Base-by-base conservation (phyloP, 2,113 vertebrate species). In the Pollachius pollachius region DNA sequence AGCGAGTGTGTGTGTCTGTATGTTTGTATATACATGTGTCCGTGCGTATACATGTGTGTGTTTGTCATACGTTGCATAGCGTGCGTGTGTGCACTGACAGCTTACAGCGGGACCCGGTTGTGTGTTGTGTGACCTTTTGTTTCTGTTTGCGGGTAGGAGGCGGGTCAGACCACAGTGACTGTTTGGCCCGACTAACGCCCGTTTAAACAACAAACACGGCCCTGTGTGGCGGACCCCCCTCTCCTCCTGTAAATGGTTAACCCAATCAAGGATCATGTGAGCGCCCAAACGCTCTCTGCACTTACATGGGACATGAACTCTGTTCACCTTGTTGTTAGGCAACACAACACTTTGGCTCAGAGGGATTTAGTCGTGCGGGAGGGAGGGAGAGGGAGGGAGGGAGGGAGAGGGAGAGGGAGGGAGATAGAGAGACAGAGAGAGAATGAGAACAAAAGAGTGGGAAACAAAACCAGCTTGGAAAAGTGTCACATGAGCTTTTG, bases 231-330 rank as follows among this genome's bases (percentile, higher is more conserved):
- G 64, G 72, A 25, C 70, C 9, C n/a, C 3, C 9, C 48, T 13
- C 58, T 57, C 15, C 63, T 18, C 57, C 34, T 70, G 84, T 86
- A 76, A 90, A 90, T 86, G 79, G 80, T 85, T 89, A 88, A 85
- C 80, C 73, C 66, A 61, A 68, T 71, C 57, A 37, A 41, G 67
- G 59, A 78, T 82, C 81, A 84, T 81, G 81, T 69, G 74, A 88
- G 67, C 69, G 72, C 68, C 69, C 25, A 30, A 72, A 59, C 23
- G 57, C 4, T 71, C 52, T 56, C 60, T 41, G 67, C 52, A 17
- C 65, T 64, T 68, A 65, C 76, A 74, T 61, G 13, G 75, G 67
- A 67, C 71, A 60, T 83, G 79, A 83, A 85, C 88, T 87, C 88
- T 86, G 78, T 67, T 81, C 72, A 16, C 62, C 64, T 64, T 75